Conservation (phyloP, 1,140 invertebrate species). For the Platyscapa corneri region DNA sequence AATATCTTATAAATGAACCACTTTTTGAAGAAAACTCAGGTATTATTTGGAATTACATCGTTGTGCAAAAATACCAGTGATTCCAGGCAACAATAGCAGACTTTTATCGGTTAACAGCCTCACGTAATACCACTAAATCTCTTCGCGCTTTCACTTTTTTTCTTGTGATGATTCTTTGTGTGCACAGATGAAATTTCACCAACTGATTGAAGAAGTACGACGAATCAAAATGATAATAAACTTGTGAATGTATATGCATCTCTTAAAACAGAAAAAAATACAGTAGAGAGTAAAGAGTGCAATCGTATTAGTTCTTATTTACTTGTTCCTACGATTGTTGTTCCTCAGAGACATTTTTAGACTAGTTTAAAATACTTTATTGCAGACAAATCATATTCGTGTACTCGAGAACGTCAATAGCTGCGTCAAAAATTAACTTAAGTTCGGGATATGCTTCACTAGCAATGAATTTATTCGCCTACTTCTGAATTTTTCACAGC, state of each 20-base stretch:
- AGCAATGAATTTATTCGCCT: not conserved
- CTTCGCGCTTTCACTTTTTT: not conserved
- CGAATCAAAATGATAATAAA: not conserved
- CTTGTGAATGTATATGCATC: not conserved
- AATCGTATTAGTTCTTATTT: too few relatives aligned
- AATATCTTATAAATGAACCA: slow-evolving; percentile 15
- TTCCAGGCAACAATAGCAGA: not conserved
- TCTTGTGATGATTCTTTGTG: not conserved
- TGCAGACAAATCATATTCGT: not conserved
- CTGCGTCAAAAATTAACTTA: not conserved
- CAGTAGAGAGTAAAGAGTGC: not conserved
- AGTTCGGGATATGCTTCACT: not conserved
- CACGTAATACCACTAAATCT: slow-evolving; percentile 8
- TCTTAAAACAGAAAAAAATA: not conserved
- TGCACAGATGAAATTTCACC: not conserved
- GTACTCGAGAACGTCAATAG: not conserved
- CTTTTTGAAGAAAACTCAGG: slow-evolving; percentile 3
- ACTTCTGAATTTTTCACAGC: not conserved
- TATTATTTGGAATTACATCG: slow-evolving; percentile 38
- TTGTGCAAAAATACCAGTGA: slow-evolving; percentile 20
- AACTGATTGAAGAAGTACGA: not conserved
- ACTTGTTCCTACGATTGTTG: too few relatives aligned
- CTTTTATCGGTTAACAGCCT: slow-evolving; percentile 26
- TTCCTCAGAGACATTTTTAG: too few relatives aligned
- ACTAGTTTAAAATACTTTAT: not conserved